Base-by-base conservation (phyloP, 1,140 invertebrate species). In the Aradophagus sp. region DNA sequence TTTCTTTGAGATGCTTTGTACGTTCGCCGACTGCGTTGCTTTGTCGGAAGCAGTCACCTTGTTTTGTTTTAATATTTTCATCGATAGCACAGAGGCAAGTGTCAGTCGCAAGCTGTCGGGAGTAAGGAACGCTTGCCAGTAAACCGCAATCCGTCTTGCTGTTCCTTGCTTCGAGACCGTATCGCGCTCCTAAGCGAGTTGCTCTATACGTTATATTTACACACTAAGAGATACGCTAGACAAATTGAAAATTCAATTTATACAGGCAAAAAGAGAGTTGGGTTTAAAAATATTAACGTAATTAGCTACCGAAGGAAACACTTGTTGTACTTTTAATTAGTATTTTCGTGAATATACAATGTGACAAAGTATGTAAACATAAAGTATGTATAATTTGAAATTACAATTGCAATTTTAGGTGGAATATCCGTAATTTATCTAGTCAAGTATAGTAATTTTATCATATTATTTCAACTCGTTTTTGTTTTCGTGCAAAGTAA, bases 21-120 rank as follows among this genome's bases (percentile, higher is more conserved):
- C 48, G 52, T 56, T 62, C 29, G 16, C 44, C 15, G 44, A 20
- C 34, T 47, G 20, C 61, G 31, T 63, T 58, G 61, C 68, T 72
- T 65, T 66, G 61, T 66, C 20, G 48, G 17, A 48, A 42, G 68
- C 52, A 70, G 58, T 59, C 61, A 61, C 47, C 59, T 66, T 66
- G 68, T 72, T 72, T 72, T 72, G 69, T 72, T 72, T 72, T 62
- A 66, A 72, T 72, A 72, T 72, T 72, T 72, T 72, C 69, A 66
- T 72, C 69, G 69, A 72, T 66, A 62, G 56, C 52, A 72, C 69
- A 72, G 67, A 72, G 62, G 38, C 31, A 72, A 67, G 44, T 67
- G 69, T 52, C 56, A 73, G 45, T 52, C 62, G 15, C 69, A 72
- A 72, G 61, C 68, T 50, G 42, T n/a, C 48, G 23, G 19, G 32